Conservation (phyloP, 2,797 vertebrate genomes). For the Pteropus rufus region DNA sequence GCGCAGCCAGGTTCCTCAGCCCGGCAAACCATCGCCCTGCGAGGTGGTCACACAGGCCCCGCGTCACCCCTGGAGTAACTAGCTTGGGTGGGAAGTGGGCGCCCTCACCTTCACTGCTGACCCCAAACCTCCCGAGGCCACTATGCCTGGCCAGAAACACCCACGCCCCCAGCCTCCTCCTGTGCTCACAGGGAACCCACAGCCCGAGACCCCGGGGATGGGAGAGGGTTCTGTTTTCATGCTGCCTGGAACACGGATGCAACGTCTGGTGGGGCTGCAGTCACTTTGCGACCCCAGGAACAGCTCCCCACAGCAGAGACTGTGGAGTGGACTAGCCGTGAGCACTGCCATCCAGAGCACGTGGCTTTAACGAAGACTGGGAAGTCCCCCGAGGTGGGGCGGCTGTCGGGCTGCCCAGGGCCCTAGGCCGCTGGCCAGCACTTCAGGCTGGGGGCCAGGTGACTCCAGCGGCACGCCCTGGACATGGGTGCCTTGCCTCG, state of each 20-base stretch:
- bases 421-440: fast-evolving
- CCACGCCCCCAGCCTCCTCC: not conserved
- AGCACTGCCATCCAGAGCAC: fast-evolving
- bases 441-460: not conserved
- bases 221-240: not conserved
- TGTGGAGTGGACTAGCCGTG: fast-evolving
- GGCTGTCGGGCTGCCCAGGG: not conserved
- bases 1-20: too few relatives aligned
- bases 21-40: fast-evolving
- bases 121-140: not conserved
- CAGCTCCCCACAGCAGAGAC: not conserved
- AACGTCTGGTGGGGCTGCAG: not conserved
- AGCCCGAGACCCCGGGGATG: not conserved
- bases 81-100: not conserved
- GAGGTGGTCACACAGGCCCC: not conserved
- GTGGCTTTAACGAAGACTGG: not conserved
- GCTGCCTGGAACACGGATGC: not conserved
- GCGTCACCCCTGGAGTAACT: too few relatives aligned
- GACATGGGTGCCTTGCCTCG: conserved; percentile 85
- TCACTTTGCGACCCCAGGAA: not conserved
- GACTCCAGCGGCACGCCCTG: fast-evolving
- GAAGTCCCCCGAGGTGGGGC: not conserved
- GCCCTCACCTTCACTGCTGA: fast-evolving
- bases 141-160: fast-evolving
- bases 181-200: not conserved